Conservation (phyloP, 1,140 invertebrate genomes). For the Drosophila pseudoobscura region DNA sequence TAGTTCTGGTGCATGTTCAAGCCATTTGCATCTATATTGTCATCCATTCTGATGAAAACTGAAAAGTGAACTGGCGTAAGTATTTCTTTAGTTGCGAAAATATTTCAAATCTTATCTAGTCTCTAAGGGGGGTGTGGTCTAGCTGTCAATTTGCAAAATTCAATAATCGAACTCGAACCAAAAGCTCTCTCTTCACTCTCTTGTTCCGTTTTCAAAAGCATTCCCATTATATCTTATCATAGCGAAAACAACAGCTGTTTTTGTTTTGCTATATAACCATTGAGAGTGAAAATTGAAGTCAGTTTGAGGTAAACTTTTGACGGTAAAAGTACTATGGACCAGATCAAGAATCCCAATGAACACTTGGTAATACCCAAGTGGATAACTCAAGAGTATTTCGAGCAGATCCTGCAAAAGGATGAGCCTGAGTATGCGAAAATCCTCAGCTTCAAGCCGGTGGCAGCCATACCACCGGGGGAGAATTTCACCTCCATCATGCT, state of each 20-base stretch:
- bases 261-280: too few species aligned
- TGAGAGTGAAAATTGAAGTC: not conserved
- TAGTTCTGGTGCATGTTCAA: constrained; percentile 31
- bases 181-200: too few species aligned
- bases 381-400: constrained; percentile 83
- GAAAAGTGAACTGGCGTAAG: too few species aligned
- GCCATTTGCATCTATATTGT: constrained; percentile 2
- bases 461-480: constrained; percentile 68
- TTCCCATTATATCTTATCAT: too few species aligned
- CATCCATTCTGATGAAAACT: not conserved
- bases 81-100: too few species aligned
- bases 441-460: constrained; percentile 57
- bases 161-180: too few species aligned
- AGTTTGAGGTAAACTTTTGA: constrained; percentile 7
- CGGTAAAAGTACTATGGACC: not conserved
- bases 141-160: too few species aligned
- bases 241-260: too few species aligned
- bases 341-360: constrained; percentile 64
- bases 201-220: too few species aligned
- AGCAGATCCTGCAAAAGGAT: constrained; percentile 78
- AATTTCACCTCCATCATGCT: constrained; percentile 73
- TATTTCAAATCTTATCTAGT: too few species aligned
- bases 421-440: constrained; percentile 74
- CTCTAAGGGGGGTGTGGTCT: too few species aligned
- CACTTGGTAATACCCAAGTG: constrained; percentile 77